These are phyloP conservation scores for Apodemia mormo DNA, from an alignment of 2,888 invertebrate species.

Conservation along the genomic window DNA sequence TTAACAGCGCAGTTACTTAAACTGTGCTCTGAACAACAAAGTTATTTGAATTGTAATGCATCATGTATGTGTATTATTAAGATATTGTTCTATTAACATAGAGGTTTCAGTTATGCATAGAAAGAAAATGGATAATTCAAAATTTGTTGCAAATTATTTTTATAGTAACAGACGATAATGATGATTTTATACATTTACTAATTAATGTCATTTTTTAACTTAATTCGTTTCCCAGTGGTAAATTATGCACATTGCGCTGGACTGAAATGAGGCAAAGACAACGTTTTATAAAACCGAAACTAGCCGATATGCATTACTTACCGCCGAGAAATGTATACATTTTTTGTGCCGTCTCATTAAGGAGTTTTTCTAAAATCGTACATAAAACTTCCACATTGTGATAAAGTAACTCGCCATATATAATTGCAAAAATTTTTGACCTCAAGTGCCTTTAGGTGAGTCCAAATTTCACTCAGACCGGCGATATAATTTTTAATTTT, in stretches of 20 bases:
- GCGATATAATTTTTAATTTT: constrained; percentile 40
- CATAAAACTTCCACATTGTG: constrained; percentile 7
- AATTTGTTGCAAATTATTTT: no score
- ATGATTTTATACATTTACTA: no score
- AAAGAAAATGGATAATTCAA: no score
- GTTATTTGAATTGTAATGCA: no score
- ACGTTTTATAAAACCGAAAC: neutral
- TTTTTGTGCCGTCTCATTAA: neutral
- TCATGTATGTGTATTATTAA: no score
- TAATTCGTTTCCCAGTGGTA: neutral
- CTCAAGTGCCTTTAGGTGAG: constrained; percentile 78
- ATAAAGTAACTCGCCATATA: constrained; percentile 50
- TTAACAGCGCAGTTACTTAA: no score
- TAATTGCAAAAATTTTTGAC: constrained; percentile 59
- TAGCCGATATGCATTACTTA: neutral
- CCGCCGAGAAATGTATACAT: neutral
- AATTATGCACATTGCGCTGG: neutral
- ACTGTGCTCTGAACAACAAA: no score
- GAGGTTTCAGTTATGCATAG: no score
- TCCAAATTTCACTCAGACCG: constrained; percentile 60
- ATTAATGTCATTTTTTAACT: no score
- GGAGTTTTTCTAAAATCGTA: neutral
- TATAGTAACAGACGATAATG: no score
- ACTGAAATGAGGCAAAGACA: neutral
- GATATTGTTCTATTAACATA: no score